Conservation (phyloP, 1,140 invertebrate genomes). For the Aethina tumida region DNA sequence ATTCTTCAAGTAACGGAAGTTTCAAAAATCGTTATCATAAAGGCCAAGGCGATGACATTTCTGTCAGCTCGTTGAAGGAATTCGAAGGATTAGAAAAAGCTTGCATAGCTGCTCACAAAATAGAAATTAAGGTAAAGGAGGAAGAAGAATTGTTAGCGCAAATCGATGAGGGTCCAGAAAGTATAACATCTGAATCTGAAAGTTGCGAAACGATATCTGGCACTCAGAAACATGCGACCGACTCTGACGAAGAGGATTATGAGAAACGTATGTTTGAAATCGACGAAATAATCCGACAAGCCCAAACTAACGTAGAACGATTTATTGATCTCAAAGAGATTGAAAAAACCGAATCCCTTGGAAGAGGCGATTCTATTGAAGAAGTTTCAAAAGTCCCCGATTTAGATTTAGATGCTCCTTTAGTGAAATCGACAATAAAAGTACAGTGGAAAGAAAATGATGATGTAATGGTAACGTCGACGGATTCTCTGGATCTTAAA, state of each 20-base stretch:
- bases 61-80: constrained; percentile 85
- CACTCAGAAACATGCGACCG: constrained; percentile 38
- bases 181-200: constrained; percentile 51
- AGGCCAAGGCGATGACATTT: constrained; percentile 79
- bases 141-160: constrained; percentile 74
- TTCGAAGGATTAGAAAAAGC: constrained; percentile 88
- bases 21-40: constrained; percentile 52
- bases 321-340: constrained; percentile 45
- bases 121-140: constrained; percentile 73
- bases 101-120: constrained; percentile 69
- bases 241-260: constrained; percentile 51
- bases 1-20: constrained; percentile 66
- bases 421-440: constrained; percentile 24
- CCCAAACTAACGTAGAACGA: constrained; percentile 58
- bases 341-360: constrained; percentile 40
- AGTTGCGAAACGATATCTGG: constrained; percentile 58
- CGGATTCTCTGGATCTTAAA: constrained; percentile 51
- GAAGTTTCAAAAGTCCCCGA: constrained; percentile 41
- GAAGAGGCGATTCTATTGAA: constrained; percentile 40
- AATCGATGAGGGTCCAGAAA: constrained; percentile 57
- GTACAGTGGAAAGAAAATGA: constrained; percentile 33
- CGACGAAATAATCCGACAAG: constrained; percentile 62
- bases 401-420: constrained; percentile 38
- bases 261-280: constrained; percentile 63
- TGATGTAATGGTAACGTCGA: constrained; percentile 48